Conservation (phyloP, 1,140 invertebrate species). For the Probaryconus sp. region DNA sequence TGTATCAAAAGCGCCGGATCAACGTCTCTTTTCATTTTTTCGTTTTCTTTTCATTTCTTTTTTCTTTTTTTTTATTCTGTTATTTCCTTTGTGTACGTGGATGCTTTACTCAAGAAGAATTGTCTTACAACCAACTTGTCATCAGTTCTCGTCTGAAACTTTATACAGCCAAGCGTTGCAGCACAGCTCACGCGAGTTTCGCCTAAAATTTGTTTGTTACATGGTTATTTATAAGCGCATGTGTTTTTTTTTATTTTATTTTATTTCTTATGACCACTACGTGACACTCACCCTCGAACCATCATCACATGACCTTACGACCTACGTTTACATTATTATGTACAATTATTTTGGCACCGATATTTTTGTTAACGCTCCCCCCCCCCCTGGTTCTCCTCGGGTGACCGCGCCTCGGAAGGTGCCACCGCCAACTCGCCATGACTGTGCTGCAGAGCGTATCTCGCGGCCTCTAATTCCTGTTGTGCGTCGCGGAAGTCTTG, state of each 20-base stretch:
- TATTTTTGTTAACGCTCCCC: constrained; percentile 63
- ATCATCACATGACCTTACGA: constrained; percentile 58
- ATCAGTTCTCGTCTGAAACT: constrained; percentile 8
- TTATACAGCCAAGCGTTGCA: constrained; percentile 61
- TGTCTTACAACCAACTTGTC: not conserved
- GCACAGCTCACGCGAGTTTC: constrained; percentile 65
- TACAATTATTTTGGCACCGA: constrained; percentile 77
- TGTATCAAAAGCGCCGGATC: too few species aligned
- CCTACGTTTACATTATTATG: constrained; percentile 74
- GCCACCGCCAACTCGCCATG: constrained; percentile 53
- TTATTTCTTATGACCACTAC: constrained; percentile 19
- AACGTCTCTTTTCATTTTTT: not conserved
- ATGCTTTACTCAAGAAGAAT: constrained; percentile 41
- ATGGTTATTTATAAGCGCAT: constrained; percentile 20
- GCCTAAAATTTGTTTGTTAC: constrained; percentile 23
- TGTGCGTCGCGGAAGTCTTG: constrained; percentile 13
- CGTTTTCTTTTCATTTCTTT: constrained; percentile 39
- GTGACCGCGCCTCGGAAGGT: not conserved
- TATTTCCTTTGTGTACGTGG: constrained; percentile 14
- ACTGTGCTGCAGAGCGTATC: constrained; percentile 65
- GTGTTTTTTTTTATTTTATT: constrained; percentile 7
- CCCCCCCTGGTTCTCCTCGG: constrained; percentile 3
- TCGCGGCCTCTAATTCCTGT: constrained; percentile 39
- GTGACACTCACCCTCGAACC: constrained; percentile 38
- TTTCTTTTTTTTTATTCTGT: constrained; percentile 43